Percentiles rank a stretch among this genome's conserved stretches.
Conservation (phyloP, 1,140 invertebrate species). For the Drosophila varians region DNA sequence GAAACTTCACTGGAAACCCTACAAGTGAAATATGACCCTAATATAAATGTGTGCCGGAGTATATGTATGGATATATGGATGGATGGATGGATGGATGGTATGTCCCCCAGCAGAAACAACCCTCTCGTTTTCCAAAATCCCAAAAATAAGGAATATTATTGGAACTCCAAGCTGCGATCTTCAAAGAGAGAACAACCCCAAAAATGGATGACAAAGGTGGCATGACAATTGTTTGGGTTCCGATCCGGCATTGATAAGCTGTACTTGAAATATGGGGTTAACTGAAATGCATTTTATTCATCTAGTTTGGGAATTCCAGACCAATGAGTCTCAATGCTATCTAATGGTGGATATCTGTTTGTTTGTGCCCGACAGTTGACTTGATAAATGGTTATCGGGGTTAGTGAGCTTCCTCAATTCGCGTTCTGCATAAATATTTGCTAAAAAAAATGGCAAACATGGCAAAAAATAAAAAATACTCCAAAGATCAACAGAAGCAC, state of each 20-base stretch:
- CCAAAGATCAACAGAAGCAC: constrained; percentile 22
- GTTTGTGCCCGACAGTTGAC: constrained; percentile 1
- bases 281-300: constrained; percentile 27
- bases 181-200: constrained; percentile 34
- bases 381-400: constrained; percentile 17
- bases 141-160: constrained; percentile 2
- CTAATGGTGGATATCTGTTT: constrained; percentile 7
- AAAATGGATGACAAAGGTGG: constrained; percentile 21
- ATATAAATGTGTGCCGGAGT: constrained; percentile 68
- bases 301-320: constrained; percentile 15
- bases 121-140: constrained; percentile 16
- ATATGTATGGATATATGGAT: too few relatives aligned
- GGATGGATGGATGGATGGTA: too few relatives aligned
- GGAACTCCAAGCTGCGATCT: constrained; percentile 29
- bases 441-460: constrained; percentile 16
- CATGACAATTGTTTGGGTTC: constrained; percentile 33
- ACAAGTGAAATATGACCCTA: constrained; percentile 83
- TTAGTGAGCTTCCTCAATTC: constrained; percentile 20
- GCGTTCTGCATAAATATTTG: constrained; percentile 20
- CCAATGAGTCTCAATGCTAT: constrained; percentile 15
- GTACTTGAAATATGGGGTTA: constrained; percentile 14
- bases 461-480: constrained; percentile 13
- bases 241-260: constrained; percentile 29
- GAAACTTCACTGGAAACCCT: constrained; percentile 82
- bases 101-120: constrained; percentile 17